These are phyloP conservation scores for Monomorium pharaonis DNA, from an alignment of 1,140 invertebrate species.

Conservation along the genomic window DNA sequence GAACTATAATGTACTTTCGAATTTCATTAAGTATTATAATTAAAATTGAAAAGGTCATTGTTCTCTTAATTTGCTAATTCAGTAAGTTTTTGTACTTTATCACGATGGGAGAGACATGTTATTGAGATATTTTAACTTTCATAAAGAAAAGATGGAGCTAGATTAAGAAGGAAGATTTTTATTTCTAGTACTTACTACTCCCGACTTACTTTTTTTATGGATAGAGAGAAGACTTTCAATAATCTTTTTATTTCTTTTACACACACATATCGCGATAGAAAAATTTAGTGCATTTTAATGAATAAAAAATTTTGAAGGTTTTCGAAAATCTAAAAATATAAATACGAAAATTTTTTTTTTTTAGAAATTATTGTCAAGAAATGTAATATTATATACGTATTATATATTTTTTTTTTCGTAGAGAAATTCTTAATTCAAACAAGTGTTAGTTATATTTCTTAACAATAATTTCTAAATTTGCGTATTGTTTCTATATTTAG, in stretches of 20 bases:
- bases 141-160: neutral
- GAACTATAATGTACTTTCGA: conserved; percentile 15
- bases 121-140: neutral
- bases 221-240: neutral
- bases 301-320: too few species aligned
- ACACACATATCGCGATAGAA: too few species aligned
- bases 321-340: too few species aligned
- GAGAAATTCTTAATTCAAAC: neutral
- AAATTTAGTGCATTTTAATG: too few species aligned
- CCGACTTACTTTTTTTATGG: too few species aligned
- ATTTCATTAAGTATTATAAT: conserved; percentile 22
- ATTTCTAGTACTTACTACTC: neutral
- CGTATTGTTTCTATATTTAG: neutral
- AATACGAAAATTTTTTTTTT: too few species aligned
- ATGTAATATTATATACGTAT: too few species aligned
- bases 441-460: neutral
- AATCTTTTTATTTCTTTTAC: neutral
- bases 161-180: neutral
- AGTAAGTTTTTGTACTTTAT: neutral
- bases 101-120: neutral
- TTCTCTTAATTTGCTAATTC: neutral
- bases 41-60: neutral
- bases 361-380: too few species aligned
- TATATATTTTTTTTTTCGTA: too few species aligned
- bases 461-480: neutral